Evolutionary conservation across 2,797 vertebrate genomes (phyloP), one percentile per base, ranked within the genome.

Genomic region (Hylomyscus alleni): DNA sequence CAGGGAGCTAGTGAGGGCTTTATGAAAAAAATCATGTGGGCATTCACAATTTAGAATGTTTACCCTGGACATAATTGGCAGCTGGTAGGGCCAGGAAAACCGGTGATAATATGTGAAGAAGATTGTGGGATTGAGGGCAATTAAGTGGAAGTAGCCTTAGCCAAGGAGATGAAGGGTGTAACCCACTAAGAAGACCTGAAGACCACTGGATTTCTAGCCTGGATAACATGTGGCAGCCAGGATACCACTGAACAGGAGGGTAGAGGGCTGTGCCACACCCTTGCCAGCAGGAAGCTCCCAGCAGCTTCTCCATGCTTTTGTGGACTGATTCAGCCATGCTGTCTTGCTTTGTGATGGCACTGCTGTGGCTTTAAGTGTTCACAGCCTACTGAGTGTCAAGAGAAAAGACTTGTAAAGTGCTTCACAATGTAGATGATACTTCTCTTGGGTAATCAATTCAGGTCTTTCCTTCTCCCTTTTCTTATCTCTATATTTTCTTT

Each of bases 401-500:
- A 95, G 62, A 75, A 73, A 90, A 95, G 34, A 67, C 60, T 65
- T 6, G 40, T 47, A 67, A n/a, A 65, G 7, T 34, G 9, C 65
- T 34, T 83, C 15, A 62, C 15, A 60, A 72, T 77, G 26, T 87
- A 75, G 58, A 5, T 67, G 65, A 44, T 60, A 3, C 37, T 89
- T 47, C 89, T n/a, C 77, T 84, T 80, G 62, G 44, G 31, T 52
- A 12, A 80, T 40, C 62, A 29, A 89, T 14, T 75, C 54, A 80
- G 19, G 15, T 37, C 91, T 91, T 91, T 54, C 58, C 6, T 9
- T 82, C 90, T 93, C 69, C 47, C n/a, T 17, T 65, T 95, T 73
- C 84, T 93, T 47, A 1, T 80, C 54, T 83, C 47, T 91, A 0
- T 92, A 14, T 91, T 22, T 95, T 14, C 72, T 65, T 93, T 44